Evolutionary conservation across 2,113 vertebrate species (phyloP).

Genomic region (Bufo bufo): DNA sequence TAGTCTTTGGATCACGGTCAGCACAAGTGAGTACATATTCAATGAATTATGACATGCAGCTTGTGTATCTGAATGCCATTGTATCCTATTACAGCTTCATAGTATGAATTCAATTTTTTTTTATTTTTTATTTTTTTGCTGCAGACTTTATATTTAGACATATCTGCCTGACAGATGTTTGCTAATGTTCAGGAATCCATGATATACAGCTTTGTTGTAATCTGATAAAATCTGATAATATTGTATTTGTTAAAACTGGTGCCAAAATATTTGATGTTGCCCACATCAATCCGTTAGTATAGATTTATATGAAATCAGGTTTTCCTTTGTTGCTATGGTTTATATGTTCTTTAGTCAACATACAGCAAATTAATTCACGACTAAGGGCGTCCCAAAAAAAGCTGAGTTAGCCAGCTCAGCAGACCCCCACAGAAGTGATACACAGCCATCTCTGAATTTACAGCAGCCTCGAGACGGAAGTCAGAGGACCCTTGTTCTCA

Average conservation of each 20-base stretch:
- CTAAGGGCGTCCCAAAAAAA: too few species aligned
- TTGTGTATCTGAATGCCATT: not conserved
- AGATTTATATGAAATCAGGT: not conserved
- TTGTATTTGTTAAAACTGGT: not conserved
- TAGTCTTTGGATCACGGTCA: not conserved
- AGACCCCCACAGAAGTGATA: too few species aligned
- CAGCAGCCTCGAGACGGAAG: too few species aligned
- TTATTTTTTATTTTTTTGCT: not conserved
- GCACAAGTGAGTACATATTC: slow-evolving; percentile 39
- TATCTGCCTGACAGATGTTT: not conserved
- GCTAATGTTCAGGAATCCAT: not conserved
- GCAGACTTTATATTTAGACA: too few species aligned
- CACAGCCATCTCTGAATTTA: too few species aligned
- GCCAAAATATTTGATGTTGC: not conserved
- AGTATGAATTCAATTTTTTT: not conserved
- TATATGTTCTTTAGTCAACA: not conserved
- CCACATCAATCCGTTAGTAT: not conserved
- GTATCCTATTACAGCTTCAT: not conserved
- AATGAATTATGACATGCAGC: not conserved
- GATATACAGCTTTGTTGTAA: not conserved
- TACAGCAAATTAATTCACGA: not conserved
- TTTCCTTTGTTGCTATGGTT: not conserved
- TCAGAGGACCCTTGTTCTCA: too few species aligned
- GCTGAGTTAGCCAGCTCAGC: too few species aligned
- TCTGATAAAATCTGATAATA: not conserved